These are phyloP conservation scores for Turritopsis rubra DNA, from an alignment of 30 jellyfish, hydroid and myxozoan genomes.

Conservation along the genomic window DNA sequence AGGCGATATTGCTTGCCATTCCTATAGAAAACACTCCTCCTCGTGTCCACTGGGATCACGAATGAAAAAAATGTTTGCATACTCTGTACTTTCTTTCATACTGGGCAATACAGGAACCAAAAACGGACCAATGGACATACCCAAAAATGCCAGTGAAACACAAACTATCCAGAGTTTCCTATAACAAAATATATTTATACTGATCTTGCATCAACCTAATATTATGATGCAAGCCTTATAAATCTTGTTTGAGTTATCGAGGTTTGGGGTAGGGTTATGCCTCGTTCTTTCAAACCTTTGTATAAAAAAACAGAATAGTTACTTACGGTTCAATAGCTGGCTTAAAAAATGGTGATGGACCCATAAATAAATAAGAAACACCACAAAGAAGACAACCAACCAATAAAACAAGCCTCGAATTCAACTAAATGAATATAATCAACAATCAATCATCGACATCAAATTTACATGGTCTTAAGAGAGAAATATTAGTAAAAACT, in stretches of 20 bases:
- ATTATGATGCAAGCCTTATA: no score
- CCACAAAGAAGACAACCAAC: constrained; percentile 35
- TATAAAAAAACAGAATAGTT: not conserved
- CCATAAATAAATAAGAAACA: constrained; percentile 40
- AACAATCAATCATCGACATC: not conserved
- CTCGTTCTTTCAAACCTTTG: no score
- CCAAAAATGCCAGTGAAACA: constrained; percentile 47
- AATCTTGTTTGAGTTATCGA: no score
- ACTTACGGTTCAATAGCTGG: constrained; percentile 41
- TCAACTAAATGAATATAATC: constrained; percentile 9
- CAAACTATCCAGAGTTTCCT: constrained; percentile 60
- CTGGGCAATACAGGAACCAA: constrained; percentile 66
- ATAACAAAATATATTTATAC: not conserved
- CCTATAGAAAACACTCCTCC: not conserved
- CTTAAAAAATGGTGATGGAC: constrained; percentile 69
- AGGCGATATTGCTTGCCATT: not conserved
- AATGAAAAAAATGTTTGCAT: constrained; percentile 5
- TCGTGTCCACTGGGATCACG: not conserved
- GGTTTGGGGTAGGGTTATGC: no score
- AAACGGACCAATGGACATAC: constrained; percentile 53
- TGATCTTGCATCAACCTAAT: no score
- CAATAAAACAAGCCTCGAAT: constrained; percentile 20
- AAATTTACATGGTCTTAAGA: not conserved
- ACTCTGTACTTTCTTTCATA: constrained; percentile 51
- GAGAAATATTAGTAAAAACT: not conserved